Evolutionary conservation across 2,888 invertebrate species (phyloP).

Genomic region (Parnassius orleans): DNA sequence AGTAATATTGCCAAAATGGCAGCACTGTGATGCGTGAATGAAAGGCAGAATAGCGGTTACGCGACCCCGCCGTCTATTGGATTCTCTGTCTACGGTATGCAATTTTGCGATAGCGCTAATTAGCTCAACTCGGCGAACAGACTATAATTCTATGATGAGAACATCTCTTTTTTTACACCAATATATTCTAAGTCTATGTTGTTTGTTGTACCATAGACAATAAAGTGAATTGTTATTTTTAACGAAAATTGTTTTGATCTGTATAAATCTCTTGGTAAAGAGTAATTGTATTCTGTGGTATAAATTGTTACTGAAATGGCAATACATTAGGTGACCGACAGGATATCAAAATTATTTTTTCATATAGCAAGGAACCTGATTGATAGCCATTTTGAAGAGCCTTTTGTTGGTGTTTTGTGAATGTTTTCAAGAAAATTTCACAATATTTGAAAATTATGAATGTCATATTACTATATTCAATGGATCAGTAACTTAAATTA

Average conservation of each 20-base stretch:
- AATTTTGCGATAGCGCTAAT: too few species aligned
- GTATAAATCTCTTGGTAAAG: too few species aligned
- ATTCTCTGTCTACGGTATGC: too few species aligned
- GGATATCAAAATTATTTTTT: slow-evolving; percentile 75
- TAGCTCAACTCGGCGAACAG: too few species aligned
- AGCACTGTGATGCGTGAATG: too few species aligned
- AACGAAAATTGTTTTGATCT: slow-evolving; percentile 22
- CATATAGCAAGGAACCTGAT: slow-evolving; percentile 70
- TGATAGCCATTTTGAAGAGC: slow-evolving; percentile 81
- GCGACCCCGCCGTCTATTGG: too few species aligned
- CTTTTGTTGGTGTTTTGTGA: slow-evolving; percentile 82
- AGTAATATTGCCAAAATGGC: too few species aligned
- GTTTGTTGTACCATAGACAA: slow-evolving; percentile 59
- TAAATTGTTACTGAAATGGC: slow-evolving; percentile 64
- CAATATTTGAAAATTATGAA: slow-evolving; percentile 53
- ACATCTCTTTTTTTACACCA: too few species aligned
- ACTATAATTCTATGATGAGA: too few species aligned
- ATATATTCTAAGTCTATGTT: too few species aligned
- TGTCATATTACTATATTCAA: slow-evolving; percentile 29
- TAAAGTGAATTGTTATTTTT: slow-evolving; percentile 30
- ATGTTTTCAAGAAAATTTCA: slow-evolving; percentile 75
- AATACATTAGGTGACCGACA: slow-evolving; percentile 69
- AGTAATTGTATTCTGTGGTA: too few species aligned
- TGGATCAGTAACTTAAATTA: slow-evolving; percentile 34
- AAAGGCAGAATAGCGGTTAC: too few species aligned